Evolutionary conservation across 2,888 invertebrate genomes (phyloP).

Genomic region (Apodemia hepburni): DNA sequence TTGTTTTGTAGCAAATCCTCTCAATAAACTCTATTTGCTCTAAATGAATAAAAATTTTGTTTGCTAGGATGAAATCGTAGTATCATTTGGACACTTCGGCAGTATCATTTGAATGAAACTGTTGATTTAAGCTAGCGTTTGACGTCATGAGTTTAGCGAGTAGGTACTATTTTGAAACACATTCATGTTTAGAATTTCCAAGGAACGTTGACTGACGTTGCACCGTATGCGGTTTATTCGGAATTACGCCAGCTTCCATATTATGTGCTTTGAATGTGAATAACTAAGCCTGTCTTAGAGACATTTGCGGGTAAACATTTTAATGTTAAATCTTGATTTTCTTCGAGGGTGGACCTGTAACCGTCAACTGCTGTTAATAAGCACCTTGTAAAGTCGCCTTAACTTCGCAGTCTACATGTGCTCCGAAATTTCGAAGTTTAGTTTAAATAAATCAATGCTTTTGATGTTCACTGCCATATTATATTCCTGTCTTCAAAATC

Average conservation of each 20-base stretch:
- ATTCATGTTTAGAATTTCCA: constrained; percentile 8
- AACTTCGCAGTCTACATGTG: too few relatives aligned
- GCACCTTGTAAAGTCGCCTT: too few relatives aligned
- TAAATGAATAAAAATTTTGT: too few relatives aligned
- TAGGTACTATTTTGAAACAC: neutral
- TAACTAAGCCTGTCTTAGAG: neutral
- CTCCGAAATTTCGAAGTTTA: too few relatives aligned
- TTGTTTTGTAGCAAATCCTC: too few relatives aligned
- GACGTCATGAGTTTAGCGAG: neutral
- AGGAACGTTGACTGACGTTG: constrained; percentile 6
- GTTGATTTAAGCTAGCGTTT: neutral
- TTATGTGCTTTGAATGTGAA: constrained; percentile 1
- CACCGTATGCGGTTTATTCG: constrained; percentile 12
- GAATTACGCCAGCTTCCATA: constrained; percentile 4
- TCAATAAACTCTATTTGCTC: too few relatives aligned
- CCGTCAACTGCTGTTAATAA: neutral
- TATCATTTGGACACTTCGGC: neutral
- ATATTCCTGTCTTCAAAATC: too few relatives aligned
- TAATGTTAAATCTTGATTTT: neutral
- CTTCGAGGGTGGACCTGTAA: neutral
- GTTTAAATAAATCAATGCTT: too few relatives aligned
- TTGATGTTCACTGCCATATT: too few relatives aligned
- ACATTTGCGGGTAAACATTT: constrained; percentile 23
- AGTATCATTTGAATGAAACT: neutral
- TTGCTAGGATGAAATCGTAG: too few relatives aligned